Conservation (phyloP, 2,888 invertebrate species). For the Listrodromus nycthemerus region DNA sequence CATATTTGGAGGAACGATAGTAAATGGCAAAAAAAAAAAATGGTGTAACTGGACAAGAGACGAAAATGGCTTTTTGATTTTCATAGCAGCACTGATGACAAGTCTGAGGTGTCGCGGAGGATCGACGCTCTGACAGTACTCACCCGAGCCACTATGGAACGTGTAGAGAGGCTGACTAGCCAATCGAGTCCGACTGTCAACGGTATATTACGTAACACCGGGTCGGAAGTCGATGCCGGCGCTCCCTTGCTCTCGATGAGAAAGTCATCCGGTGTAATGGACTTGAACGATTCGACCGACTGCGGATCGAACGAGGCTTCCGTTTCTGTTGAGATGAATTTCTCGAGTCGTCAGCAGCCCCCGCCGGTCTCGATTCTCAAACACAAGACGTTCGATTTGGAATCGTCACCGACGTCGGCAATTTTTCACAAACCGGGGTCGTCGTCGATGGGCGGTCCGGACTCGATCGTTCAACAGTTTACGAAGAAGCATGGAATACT, state of each 20-base stretch:
- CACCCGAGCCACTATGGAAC: conserved; percentile 89
- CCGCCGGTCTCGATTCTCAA: conserved; percentile 87
- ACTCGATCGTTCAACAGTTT: conserved; percentile 88
- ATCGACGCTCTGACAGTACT: conserved; percentile 88
- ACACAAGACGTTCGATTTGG: conserved; percentile 85
- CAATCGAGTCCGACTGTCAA: conserved; percentile 66
- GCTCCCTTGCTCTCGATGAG: conserved; percentile 41
- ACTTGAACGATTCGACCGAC: conserved; percentile 33
- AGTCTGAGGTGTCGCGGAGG: conserved; percentile 85
- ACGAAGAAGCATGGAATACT: conserved; percentile 91
- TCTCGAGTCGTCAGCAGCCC: conserved; percentile 49
- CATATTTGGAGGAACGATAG: conserved; percentile 1
- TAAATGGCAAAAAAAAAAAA: neutral
- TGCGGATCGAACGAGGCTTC: conserved; percentile 17
- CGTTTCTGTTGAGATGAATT: conserved; percentile 67
- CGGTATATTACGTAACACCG: conserved; percentile 60
- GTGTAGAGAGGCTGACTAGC: conserved; percentile 87
- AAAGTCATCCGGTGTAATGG: conserved; percentile 43
- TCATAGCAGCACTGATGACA: conserved; percentile 69
- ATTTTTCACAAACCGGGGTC: conserved; percentile 85
- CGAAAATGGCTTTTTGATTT: conserved; percentile 60
- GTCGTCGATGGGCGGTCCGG: conserved; percentile 93
- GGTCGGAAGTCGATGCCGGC: conserved; percentile 46
- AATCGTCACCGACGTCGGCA: conserved; percentile 76
- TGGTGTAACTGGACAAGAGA: conserved; percentile 19